A percentile compares a stretch with the other conserved stretches of the same genome.
phyloP scores from a whole-genome alignment of 2,113 vertebrate genomes.

The Apistogramma diplotaenia region DNA sequence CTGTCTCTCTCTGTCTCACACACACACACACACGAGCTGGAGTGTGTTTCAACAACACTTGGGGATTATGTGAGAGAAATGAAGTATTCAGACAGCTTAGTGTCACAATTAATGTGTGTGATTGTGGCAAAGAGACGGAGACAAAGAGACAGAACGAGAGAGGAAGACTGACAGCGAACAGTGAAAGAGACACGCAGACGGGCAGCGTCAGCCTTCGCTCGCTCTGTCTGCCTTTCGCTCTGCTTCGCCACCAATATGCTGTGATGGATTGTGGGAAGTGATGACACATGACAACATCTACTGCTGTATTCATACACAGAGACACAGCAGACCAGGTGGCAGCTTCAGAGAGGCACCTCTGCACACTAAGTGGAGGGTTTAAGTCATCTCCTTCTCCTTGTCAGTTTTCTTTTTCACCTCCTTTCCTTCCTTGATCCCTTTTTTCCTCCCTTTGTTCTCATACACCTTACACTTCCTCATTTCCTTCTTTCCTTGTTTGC shows the following conservation, averaged over 20 bases:
- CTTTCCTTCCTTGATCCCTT: neutral
- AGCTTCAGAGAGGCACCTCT: neutral
- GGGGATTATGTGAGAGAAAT: constrained; percentile 48
- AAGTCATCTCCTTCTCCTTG: neutral
- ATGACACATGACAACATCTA: constrained; percentile 51
- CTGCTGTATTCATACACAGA: constrained; percentile 17
- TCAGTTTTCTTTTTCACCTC: neutral
- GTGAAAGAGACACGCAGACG: neutral
- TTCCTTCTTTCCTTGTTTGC: neutral
- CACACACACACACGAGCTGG: neutral
- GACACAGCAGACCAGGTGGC: constrained; percentile 15
- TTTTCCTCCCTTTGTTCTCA: neutral
- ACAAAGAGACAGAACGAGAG: constrained; percentile 1
- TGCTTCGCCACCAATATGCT: neutral
- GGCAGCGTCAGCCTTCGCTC: constrained; percentile 4
- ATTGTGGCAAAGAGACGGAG: neutral
- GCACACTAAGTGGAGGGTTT: neutral
- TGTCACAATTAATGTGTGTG: constrained; percentile 33
- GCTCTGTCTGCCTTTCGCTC: constrained; percentile 8
- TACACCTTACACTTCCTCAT: neutral
- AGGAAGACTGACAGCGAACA: neutral
- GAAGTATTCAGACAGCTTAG: constrained; percentile 33
- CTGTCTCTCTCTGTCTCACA: neutral
- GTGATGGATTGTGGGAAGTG: constrained; percentile 55
- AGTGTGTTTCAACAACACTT: constrained; percentile 13